Conservation (phyloP, 1,140 invertebrate species). For the Rhagoletis zephyria region DNA sequence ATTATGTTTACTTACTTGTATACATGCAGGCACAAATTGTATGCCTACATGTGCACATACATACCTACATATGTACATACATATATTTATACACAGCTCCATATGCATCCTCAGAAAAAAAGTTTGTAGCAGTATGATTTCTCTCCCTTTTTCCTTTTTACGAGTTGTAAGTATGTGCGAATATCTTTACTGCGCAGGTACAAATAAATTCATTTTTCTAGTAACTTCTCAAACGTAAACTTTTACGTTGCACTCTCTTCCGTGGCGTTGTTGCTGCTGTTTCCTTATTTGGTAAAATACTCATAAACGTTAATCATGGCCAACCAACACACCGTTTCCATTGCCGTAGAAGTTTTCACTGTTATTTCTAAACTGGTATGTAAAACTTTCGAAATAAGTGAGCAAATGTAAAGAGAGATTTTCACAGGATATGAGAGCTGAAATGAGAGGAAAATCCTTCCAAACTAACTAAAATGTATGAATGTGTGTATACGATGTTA, state of each 20-base stretch:
- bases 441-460: no score
- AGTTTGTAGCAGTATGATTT: no score
- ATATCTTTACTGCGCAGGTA: neutral
- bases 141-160: neutral
- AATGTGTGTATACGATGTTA: neutral
- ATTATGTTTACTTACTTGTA: no score
- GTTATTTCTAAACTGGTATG: no score
- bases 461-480: neutral
- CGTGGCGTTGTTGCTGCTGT: neutral
- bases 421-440: no score
- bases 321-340: neutral
- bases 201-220: conserved; percentile 10
- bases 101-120: no score
- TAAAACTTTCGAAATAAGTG: no score
- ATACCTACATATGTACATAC: no score
- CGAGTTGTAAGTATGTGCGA: neutral
- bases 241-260: neutral
- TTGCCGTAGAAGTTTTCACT: neutral
- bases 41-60: no score
- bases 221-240: neutral
- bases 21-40: no score
- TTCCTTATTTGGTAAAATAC: neutral
- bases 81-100: no score
- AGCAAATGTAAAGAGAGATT: no score
- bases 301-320: neutral